Base-by-base conservation (phyloP, 2,888 invertebrate species). In the Drosophila siamana region DNA sequence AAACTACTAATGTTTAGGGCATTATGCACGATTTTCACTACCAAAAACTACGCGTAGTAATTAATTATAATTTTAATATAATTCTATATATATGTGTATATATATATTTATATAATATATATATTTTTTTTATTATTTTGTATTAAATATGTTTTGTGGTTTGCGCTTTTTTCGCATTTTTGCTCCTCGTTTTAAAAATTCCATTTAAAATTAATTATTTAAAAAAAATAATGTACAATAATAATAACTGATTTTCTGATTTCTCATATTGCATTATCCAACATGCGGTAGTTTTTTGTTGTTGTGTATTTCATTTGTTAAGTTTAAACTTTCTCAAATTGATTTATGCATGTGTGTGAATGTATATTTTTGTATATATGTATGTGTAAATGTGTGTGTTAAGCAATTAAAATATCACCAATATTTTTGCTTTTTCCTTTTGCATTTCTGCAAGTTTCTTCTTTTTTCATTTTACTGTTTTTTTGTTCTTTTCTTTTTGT, bases 371-470 rank as follows among this genome's bases (percentile, higher is more conserved):
- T 57, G 7, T 38, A 38, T 33, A 59, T 71, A 50, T 75, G 46
- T 64, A 40, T 78, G 28, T 77, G 46, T 77, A 26, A 54, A 36
- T 80, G 50, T 75, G 40, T 76, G 48, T 59, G 33, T 62, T 60
- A 75, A 86, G 74, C 75, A 70, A 72, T 86, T 76, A 74, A 89
- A 89, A 88, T 89, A 86, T 88, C 89, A 86, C 88, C 89, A 88
- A 89, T 89, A 78, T 78, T 80, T 86, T 80, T 71, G 78, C 72
- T 82, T 54, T 72, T 56, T 63, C 11, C 43, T 46, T 26, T 33
- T 41, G 51, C 74, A 50, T 56, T 70, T 68, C 36, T 54, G 44
- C 36, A 54, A 24, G 54, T 54, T 68, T 57, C 61, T 50, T 44
- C 40, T 68, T 77, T 56, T 33, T 15, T 59, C 48, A 36, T 61